Evolutionary conservation across 2,888 invertebrate genomes (phyloP), one percentile per base, ranked within the genome.

Genomic region (Quadroppia sp.): DNA sequence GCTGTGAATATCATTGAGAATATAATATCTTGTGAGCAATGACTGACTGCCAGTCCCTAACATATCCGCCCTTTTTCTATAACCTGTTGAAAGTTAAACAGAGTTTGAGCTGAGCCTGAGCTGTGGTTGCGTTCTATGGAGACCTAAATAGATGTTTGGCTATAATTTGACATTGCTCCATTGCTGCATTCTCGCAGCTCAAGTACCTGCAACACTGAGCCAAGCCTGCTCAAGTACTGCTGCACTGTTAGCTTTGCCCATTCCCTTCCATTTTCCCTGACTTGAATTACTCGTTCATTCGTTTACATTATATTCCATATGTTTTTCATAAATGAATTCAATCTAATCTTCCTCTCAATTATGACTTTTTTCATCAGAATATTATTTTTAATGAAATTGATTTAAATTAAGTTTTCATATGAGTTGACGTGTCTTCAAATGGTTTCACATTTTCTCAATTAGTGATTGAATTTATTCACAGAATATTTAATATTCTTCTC

Each of bases 111-210:
- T 56, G 56, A 28, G 23, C 28, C 23, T 56, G 45, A n/a, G n/a
- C n/a, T n/a, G n/a, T 48, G 48, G 20, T 48, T 48, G 20, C 20
- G 20, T 48, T 20, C 28, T 15, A 17, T 56, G 28, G 56, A 56
- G 56, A 56, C 56, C 56, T 56, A 56, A 56, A 56, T 56, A 56
- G 28, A 56, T 56, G 28, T 56, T 56, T 56, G 56, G 13, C 56
- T 56, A 56, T 56, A 56, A 56, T 56, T 45, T 56, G 56, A 56
- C 56, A 56, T 56, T 56, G 56, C 56, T 56, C 23, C 25, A 56
- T 56, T 56, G 50, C 45, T 45, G 45, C 45, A 45, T 45, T 45
- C 36, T 36, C 36, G 4, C 4, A 4, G 9, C 36, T 36, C 36
- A 36, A 45, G 45, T 15, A 45, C 45, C 17, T 15, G 45, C 45